A percentile compares a stretch with the other conserved stretches of the same genome.
These are phyloP conservation scores for Heteromyza rotundicornis DNA, from an alignment of 2,888 invertebrate genomes.

Conservation along the genomic window DNA sequence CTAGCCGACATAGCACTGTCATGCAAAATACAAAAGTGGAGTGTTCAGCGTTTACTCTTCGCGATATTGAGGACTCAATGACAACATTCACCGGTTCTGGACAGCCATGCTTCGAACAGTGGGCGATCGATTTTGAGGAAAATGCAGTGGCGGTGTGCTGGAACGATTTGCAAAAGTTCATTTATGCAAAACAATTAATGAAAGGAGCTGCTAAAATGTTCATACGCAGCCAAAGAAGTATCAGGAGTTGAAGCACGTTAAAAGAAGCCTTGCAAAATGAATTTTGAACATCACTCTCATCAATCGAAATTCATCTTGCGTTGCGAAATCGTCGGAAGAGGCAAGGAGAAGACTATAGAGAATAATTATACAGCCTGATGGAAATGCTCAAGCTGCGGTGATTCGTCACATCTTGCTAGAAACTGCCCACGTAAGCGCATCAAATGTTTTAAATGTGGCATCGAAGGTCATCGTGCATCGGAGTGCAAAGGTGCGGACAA, in stretches of 20 bases:
- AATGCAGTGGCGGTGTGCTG: slow-evolving; percentile 6
- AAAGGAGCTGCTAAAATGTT: slow-evolving; percentile 12
- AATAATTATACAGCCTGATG: slow-evolving; percentile 12
- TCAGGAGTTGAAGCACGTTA: not conserved
- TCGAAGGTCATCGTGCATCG: not conserved
- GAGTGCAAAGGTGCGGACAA: not conserved
- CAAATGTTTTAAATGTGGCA: not conserved
- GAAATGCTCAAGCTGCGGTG: not conserved
- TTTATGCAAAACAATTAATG: slow-evolving; percentile 14
- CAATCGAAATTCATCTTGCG: slow-evolving; percentile 15
- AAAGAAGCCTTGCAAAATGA: slow-evolving; percentile 10
- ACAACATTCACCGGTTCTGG: not conserved
- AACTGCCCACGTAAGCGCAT: not conserved
- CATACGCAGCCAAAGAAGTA: not conserved
- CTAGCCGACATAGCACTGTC: not conserved
- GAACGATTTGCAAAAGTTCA: slow-evolving; percentile 14
- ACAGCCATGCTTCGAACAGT: not conserved
- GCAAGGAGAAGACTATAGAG: not conserved
- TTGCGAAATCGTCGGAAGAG: slow-evolving; percentile 5
- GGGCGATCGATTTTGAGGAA: slow-evolving; percentile 9
- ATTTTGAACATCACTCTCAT: slow-evolving; percentile 7
- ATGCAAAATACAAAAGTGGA: not conserved
- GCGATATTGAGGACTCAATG: slow-evolving; percentile 12
- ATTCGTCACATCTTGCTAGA: not conserved
- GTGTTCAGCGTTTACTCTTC: slow-evolving; percentile 11